Conservation (phyloP, 2,797 vertebrate species). For the Acridotheres tristis region DNA sequence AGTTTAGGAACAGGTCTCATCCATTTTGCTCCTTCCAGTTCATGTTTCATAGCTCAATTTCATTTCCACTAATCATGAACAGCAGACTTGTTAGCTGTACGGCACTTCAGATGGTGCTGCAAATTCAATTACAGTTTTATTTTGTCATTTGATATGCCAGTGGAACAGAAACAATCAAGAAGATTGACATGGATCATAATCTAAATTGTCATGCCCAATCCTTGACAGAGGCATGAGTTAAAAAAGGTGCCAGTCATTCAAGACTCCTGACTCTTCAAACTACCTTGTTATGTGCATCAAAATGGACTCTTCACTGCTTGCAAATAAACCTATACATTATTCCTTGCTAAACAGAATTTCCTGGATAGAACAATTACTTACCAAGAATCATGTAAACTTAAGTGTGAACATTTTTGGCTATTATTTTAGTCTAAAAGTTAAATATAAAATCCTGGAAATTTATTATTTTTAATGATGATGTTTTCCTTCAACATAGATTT, state of each 20-base stretch:
- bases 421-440: not conserved
- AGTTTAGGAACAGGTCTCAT: constrained; percentile 20
- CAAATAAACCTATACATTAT: not conserved
- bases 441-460: not conserved
- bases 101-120: constrained; percentile 49
- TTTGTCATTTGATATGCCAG: constrained; percentile 56
- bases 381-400: not conserved
- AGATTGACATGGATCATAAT: constrained; percentile 66
- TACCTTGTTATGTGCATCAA: not conserved
- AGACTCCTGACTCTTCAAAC: not conserved
- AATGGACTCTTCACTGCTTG: not conserved
- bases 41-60: constrained; percentile 22
- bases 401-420: not conserved
- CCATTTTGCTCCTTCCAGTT: constrained; percentile 31
- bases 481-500: not conserved
- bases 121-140: constrained; percentile 66
- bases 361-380: not conserved
- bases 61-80: constrained; percentile 15
- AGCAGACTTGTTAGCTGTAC: constrained; percentile 36
- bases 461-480: not conserved
- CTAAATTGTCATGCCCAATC: constrained; percentile 56
- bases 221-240: constrained; percentile 49
- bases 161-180: constrained; percentile 71
- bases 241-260: constrained; percentile 44
- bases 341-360: not conserved